Conservation (phyloP, 2,797 vertebrate genomes). For the Sibirionetta formosa region DNA sequence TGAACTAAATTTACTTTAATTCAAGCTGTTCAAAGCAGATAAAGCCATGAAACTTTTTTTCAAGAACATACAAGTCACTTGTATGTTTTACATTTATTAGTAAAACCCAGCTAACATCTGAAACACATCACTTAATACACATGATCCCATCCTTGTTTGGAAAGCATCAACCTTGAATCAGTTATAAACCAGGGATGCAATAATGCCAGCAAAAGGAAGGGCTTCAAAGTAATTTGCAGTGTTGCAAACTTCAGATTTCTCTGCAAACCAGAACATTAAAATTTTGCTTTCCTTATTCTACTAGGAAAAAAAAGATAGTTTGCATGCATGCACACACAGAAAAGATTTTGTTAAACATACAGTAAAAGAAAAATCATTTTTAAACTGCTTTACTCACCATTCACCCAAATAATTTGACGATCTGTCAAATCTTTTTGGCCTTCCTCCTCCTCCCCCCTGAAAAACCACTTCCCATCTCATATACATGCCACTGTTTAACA, state of each 20-base stretch:
- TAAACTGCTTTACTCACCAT: background rate
- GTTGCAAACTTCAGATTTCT: background rate
- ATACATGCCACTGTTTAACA: background rate
- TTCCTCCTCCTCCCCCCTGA: background rate
- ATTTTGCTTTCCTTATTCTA: background rate
- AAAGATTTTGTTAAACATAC: background rate
- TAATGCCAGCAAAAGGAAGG: background rate
- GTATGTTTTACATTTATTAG: background rate
- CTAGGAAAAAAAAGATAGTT: background rate
- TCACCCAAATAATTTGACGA: background rate
- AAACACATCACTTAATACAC: background rate
- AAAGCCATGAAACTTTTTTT: background rate
- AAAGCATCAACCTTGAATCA: background rate
- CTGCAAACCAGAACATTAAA: background rate
- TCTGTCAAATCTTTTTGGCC: background rate
- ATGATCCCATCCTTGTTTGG: background rate
- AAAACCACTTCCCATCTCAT: rapidly evolving
- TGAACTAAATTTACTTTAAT: background rate
- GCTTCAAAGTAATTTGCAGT: background rate
- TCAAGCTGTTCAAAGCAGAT: background rate
- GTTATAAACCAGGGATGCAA: background rate
- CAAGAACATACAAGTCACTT: background rate
- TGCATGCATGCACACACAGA: background rate
- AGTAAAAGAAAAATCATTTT: background rate
- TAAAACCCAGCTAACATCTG: background rate